Base-by-base conservation (phyloP, 1,140 invertebrate species). In the Plutomurus gul region DNA sequence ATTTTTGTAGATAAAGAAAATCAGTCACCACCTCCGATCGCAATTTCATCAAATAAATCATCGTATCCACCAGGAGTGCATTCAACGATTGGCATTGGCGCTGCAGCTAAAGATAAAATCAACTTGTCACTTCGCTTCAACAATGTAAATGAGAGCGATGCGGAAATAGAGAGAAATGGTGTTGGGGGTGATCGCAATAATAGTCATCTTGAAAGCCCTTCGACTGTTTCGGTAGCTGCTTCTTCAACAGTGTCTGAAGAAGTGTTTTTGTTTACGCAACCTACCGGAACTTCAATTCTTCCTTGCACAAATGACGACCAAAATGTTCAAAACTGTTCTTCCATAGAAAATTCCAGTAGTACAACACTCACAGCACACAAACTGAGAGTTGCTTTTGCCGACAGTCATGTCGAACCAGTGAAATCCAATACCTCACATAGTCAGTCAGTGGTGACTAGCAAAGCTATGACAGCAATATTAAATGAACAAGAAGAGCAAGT, bases 401-500 rank as follows among this genome's bases (percentile, higher is more conserved):
- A 39, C 18, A 43, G 70, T 22, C 36, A 43, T 40, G 39, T 39
- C 27, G 74, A 49, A 4, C 33, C 51, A 46, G 40, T 65, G 46
- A 76, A 76, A 20, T 76, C 51, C 18, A 33, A 65, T 65, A 65
- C 56, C 30, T 65, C 56, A 16, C 30, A 65, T 65, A 65, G 56
- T 65, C 56, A 65, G 36, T 65, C 36, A 20, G 25, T 40, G 43
- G 22, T 43, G 22, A 73, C 40, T 39, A 39, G 37, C 25, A 65
- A 65, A 65, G 56, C 56, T 65, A 65, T 92, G 91, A 90, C 90
- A 87, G 89, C 90, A 87, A 88, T 88, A 84, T 88, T 91, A 87
- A 91, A 90, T 85, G 88, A 89, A 85, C 90, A 92, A 86, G 90
- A 92, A 86, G 91, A 92, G 85, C 89, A 90, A 90, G 91, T 92